Evolutionary conservation across 2,113 vertebrate genomes (phyloP), one percentile per base, ranked within the genome.

Genomic region (Epinephelus fuscoguttatus): DNA sequence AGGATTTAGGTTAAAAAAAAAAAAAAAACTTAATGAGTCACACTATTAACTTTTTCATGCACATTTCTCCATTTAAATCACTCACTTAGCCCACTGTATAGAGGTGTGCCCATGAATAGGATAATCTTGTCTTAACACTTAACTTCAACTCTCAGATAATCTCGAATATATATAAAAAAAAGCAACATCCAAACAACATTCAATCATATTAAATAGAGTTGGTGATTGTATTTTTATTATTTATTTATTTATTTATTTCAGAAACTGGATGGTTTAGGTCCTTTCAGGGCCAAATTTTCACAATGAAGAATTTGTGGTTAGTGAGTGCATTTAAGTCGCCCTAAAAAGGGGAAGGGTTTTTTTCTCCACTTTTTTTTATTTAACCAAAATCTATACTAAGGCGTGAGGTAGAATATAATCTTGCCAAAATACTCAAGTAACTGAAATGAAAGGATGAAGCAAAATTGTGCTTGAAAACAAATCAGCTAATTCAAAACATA

Each of bases 341-440:
- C 25, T 60, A 56, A 50, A 75, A 55, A 40, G 17, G 27, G 47
- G 0, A 30, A 30, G 33, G 33, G 33, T 37, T 37, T 37, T 37
- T 37, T 37, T 6, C 0, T 19, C 64, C 27, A 30, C 4, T 78
- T 13, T 74, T 69, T 73, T 64, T 30, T 14, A 78, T 55, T 50
- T 49, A 33, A 6, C n/a, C 60, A 62, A 86, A 80, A 86, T 66
- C 27, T 59, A 76, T 52, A 71, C 70, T 56, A 70, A 86, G n/a
- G n/a, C 5, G 25, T 87, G 89, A 90, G 86, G 88, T 88, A 93
- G 91, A 89, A 83, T 78, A 68, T 57, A 85, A 81, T 73, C 67
- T 80, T 78, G 63, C 57, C 75, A 68, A 82, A 88, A 66, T 15
- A 55, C 3, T 47, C 33, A 55, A 77, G 18, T 56, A 73, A 30